These are phyloP conservation scores for Xyrauchen texanus DNA, from an alignment of 2,113 vertebrate genomes.

Conservation along the genomic window DNA sequence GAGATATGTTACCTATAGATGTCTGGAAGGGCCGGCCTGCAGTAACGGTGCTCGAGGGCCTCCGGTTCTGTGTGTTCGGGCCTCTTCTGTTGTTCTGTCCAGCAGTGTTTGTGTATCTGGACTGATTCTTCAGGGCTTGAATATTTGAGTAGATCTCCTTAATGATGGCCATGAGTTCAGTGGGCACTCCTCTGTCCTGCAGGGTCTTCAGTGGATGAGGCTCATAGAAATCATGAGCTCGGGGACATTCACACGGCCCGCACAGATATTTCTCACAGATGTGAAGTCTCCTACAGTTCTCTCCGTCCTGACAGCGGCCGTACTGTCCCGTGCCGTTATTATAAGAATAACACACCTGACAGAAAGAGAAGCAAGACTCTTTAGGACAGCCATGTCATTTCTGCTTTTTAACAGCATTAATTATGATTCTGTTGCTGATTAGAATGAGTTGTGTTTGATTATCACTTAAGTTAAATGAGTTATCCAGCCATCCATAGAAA, in stretches of 20 bases:
- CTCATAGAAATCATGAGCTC: conserved; percentile 63
- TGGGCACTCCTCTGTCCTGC: conserved; percentile 49
- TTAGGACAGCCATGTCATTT: too few relatives aligned
- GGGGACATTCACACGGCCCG: conserved; percentile 60
- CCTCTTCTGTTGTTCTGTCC: background rate
- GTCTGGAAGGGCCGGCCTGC: background rate
- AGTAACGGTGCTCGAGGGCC: too few relatives aligned
- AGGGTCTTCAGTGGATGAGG: conserved; percentile 62
- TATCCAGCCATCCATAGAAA: too few relatives aligned
- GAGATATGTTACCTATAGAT: conserved; percentile 8
- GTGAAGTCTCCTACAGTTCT: conserved; percentile 65
- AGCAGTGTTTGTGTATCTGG: background rate
- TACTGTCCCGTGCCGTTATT: conserved; percentile 66
- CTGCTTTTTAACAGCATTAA: too few relatives aligned
- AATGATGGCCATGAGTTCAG: conserved; percentile 51
- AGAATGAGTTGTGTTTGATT: too few relatives aligned
- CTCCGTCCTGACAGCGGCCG: conserved; percentile 53
- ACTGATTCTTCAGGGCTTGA: conserved; percentile 47
- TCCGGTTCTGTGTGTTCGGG: too few relatives aligned
- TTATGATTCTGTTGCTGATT: too few relatives aligned
- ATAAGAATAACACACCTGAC: conserved; percentile 70
- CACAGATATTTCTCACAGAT: conserved; percentile 66
- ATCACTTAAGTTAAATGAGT: too few relatives aligned
- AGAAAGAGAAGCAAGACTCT: background rate
- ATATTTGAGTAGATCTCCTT: conserved; percentile 65